phyloP scores from a whole-genome alignment of 2,888 invertebrate species.

The Portevinia maculata region DNA sequence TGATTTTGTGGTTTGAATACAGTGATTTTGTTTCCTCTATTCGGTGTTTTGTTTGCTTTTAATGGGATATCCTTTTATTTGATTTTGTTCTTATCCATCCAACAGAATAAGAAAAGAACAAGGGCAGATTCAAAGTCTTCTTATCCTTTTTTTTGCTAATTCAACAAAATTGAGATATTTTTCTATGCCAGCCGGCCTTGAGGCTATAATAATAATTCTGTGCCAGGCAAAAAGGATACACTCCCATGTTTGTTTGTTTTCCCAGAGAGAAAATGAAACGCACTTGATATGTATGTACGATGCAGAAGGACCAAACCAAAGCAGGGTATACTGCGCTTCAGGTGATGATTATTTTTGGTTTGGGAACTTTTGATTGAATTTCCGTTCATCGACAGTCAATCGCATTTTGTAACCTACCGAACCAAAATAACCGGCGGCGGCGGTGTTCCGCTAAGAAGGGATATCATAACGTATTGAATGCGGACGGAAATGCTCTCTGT shows the following conservation, averaged over 20 bases:
- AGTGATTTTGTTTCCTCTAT: constrained; percentile 49
- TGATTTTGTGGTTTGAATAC: constrained; percentile 55
- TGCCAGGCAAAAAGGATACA: neutral
- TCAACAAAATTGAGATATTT: constrained; percentile 52
- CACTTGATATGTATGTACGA: neutral
- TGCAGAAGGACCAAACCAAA: constrained; percentile 9
- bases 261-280: neutral
- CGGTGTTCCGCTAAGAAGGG: constrained; percentile 41
- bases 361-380: constrained; percentile 71
- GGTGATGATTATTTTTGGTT: constrained; percentile 67
- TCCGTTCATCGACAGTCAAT: constrained; percentile 73
- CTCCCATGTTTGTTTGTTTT: constrained; percentile 8
- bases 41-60: constrained; percentile 22
- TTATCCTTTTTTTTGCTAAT: constrained; percentile 54
- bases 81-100: constrained; percentile 54
- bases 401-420: constrained; percentile 65
- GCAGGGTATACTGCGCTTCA: constrained; percentile 35
- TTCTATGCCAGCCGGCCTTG: constrained; percentile 6
- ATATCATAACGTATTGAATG: constrained; percentile 31
- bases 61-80: constrained; percentile 62
- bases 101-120: constrained; percentile 3
- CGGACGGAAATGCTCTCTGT: neutral
- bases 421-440: constrained; percentile 49
- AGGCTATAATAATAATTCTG: constrained; percentile 47
- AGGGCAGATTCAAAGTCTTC: constrained; percentile 9